Evolutionary conservation across 2,113 vertebrate species (phyloP).

Genomic region (Ciconia stormi): DNA sequence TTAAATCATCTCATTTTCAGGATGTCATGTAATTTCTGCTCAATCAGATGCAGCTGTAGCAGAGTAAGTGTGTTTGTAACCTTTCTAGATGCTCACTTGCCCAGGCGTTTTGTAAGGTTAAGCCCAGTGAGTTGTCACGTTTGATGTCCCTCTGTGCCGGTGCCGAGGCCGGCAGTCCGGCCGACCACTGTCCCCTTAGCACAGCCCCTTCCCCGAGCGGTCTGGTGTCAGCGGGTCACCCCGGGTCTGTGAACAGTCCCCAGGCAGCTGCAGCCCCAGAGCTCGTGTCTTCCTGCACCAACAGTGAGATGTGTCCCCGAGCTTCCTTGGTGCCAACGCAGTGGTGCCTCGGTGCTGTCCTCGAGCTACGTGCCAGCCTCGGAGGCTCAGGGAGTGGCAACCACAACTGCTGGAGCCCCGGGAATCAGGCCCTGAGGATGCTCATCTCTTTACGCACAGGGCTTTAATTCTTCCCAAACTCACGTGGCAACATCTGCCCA

Average conservation of each 20-base stretch:
- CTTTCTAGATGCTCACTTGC: not conserved
- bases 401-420: not conserved
- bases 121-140: not conserved
- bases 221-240: not conserved
- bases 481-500: not conserved
- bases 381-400: not conserved
- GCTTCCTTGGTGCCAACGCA: fast-evolving
- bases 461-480: not conserved
- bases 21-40: not conserved
- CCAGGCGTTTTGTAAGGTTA: not conserved
- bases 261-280: not conserved
- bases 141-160: not conserved
- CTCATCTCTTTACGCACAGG: not conserved
- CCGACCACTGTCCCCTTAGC: not conserved
- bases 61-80: not conserved
- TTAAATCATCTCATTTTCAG: not conserved
- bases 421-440: not conserved
- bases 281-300: not conserved
- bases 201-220: not conserved
- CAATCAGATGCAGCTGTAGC: not conserved
- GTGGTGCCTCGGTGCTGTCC: not conserved
- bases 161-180: not conserved
- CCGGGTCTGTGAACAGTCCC: not conserved
- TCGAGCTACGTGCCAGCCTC: fast-evolving
- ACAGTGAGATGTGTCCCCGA: not conserved